These are phyloP conservation scores for Polymixis lichenea DNA, from an alignment of 2,888 invertebrate species.

Conservation along the genomic window DNA sequence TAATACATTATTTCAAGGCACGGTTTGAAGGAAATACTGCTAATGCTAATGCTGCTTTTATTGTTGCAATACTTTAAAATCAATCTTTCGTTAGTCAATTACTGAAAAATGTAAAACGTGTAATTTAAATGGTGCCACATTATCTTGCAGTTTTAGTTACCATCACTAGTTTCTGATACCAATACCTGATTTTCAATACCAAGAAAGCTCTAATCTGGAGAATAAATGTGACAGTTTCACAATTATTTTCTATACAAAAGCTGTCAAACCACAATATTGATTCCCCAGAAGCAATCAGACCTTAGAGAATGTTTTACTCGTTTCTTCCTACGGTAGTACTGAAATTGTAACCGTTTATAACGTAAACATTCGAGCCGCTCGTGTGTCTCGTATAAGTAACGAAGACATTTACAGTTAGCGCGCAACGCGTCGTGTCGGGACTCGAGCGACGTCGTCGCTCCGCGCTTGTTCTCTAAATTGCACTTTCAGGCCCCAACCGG, in stretches of 20 bases:
- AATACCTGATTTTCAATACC: neutral
- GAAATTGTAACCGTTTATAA: neutral
- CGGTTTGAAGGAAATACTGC: too few relatives aligned
- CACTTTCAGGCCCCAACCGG: constrained; percentile 61
- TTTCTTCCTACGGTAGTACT: too few relatives aligned
- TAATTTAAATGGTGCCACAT: neutral
- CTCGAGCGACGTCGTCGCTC: constrained; percentile 36
- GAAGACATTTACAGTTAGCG: constrained; percentile 62
- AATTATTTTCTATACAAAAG: neutral
- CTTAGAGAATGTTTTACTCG: neutral
- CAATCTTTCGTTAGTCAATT: neutral
- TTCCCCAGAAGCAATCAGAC: neutral
- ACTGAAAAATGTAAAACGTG: neutral
- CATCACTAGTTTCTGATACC: neutral
- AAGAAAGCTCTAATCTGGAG: too few relatives aligned
- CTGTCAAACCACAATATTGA: too few relatives aligned
- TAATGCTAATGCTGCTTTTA: too few relatives aligned
- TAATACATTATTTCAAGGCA: too few relatives aligned
- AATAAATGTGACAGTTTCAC: neutral
- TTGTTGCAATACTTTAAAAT: neutral
- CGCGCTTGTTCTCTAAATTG: constrained; percentile 64
- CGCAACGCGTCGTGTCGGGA: constrained; percentile 20
- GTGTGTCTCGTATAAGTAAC: constrained; percentile 56
- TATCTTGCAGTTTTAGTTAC: neutral
- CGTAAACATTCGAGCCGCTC: neutral